Base-by-base conservation (phyloP, 2,888 invertebrate genomes). In the Philhelius pedissequus region DNA sequence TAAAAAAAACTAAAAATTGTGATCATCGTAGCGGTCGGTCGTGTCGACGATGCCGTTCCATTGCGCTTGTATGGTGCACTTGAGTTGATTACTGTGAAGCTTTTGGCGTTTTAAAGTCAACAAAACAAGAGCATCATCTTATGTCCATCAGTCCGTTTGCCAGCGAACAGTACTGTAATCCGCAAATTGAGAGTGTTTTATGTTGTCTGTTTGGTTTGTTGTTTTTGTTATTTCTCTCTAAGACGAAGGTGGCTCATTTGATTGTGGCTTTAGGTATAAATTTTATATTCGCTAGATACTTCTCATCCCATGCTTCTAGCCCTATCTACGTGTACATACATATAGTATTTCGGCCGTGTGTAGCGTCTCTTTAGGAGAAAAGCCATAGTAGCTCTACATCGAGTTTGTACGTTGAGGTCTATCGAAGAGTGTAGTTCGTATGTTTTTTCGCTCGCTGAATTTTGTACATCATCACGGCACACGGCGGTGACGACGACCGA, bases 381-480 rank as follows among this genome's bases (percentile, higher is more conserved):
- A 84, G 52, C 43, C 50, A 32, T 48, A 70, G 66, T 45, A 45
- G 45, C 60, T 60, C 27, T 52, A 66, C 43, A 18, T 70, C 56
- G 70, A 43, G 58, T 73, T 62, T 84, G 84, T 84, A 76, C 62
- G 75, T 48, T 76, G 68, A 75, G 71, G 71, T 84, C 84, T 84
- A 80, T 84, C 75, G 80, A 54, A 70, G 84, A 84, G 84, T 80
- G 75, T 62, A 84, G 84, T 84, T 84, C 79, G 83, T 74, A 69
- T 71, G 76, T 48, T 73, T 56, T 27, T 77, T 68, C 70, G 79
- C 68, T 76, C 52, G 75, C 52, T 70, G 62, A 60, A 50, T 70
- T 73, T 68, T 40, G 68, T 69, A 50, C 80, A 84, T 75, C 79
- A 66, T 71, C 81, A 56, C 50, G 52, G 52, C 70, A 58, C n/a